phyloP scores from a whole-genome alignment of 2,797 vertebrate genomes.

The Mus minutoides region DNA sequence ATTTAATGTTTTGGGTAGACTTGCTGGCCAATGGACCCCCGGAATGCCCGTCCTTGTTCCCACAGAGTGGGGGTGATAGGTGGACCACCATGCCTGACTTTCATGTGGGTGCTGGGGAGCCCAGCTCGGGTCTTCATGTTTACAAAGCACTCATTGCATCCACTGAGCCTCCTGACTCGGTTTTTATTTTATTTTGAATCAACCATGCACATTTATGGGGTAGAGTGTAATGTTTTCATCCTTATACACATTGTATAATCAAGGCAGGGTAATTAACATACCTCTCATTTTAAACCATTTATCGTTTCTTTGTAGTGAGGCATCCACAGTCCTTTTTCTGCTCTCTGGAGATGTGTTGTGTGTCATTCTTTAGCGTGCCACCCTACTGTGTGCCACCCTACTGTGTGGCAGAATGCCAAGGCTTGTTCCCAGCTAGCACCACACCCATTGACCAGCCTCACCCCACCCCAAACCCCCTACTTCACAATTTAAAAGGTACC shows the following conservation, averaged over 20 bases:
- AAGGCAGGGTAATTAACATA: slow-evolving; percentile 24
- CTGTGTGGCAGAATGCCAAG: background rate
- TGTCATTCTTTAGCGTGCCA: background rate
- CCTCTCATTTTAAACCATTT: background rate
- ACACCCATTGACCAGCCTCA: background rate
- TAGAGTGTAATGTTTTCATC: background rate
- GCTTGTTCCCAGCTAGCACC: background rate
- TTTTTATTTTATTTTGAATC: slow-evolving; percentile 5
- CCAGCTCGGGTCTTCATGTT: background rate
- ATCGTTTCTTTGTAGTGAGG: slow-evolving; percentile 9
- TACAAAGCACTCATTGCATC: background rate
- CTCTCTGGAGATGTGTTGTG: background rate
- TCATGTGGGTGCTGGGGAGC: background rate
- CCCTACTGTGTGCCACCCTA: background rate
- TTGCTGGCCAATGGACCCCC: background rate
- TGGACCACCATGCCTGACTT: background rate
- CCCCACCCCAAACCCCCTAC: background rate
- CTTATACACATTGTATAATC: background rate
- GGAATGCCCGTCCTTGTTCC: background rate
- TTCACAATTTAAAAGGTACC: slow-evolving; percentile 40
- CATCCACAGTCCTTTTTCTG: background rate
- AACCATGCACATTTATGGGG: background rate
- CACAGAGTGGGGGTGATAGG: background rate
- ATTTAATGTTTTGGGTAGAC: background rate
- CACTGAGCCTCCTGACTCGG: background rate